Conservation (phyloP, 2,797 vertebrate species). For the Aotus griseimembra region DNA sequence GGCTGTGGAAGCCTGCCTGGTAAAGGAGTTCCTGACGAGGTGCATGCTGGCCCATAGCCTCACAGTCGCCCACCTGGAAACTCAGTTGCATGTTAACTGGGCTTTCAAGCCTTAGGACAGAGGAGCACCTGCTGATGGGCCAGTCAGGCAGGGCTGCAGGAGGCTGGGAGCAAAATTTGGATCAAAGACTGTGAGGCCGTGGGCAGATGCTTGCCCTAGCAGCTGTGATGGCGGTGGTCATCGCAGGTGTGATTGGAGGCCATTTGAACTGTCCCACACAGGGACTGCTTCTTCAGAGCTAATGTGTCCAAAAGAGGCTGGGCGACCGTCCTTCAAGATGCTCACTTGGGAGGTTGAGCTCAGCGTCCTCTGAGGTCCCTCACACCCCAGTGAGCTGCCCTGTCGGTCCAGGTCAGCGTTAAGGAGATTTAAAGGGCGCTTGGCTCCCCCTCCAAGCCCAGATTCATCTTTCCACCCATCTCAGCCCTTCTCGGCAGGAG, state of each 20-base stretch:
- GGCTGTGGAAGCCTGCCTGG: background rate
- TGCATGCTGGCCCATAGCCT: background rate
- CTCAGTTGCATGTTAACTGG: background rate
- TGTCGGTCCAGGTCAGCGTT: background rate
- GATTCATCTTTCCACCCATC: background rate
- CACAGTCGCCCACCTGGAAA: background rate
- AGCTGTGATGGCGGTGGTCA: background rate
- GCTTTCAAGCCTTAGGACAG: background rate
- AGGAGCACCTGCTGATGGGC: background rate
- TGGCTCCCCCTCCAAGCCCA: background rate
- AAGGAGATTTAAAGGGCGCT: background rate
- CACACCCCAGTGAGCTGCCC: background rate
- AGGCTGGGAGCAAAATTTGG: background rate
- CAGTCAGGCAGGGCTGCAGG: background rate
- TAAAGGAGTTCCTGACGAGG: background rate
- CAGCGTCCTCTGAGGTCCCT: slow-evolving; percentile 66
- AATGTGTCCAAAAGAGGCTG: background rate
- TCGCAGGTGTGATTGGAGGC: background rate
- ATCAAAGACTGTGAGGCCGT: background rate
- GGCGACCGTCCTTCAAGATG: background rate
- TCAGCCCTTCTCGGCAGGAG: background rate
- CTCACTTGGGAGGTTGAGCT: background rate
- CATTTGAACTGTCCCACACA: background rate
- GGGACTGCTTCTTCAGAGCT: background rate
- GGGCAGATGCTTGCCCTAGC: background rate